Percentiles rank a stretch among this genome's conserved stretches.
Evolutionary conservation across 2,113 vertebrate species (phyloP).

Genomic region (Xiphophorus maculatus): DNA sequence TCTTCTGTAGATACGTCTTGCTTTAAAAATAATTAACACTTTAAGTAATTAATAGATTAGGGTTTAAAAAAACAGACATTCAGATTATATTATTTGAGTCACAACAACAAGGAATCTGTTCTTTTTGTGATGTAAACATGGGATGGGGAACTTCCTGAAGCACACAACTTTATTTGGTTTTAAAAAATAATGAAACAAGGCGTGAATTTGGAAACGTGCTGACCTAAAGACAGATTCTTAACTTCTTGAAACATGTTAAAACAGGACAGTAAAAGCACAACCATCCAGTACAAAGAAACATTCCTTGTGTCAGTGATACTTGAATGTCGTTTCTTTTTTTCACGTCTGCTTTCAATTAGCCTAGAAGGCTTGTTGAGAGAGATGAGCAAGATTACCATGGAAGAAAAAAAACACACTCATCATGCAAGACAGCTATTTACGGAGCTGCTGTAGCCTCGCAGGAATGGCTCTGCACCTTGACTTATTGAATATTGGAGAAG

Average conservation of each 20-base stretch:
- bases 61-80: constrained; percentile 36
- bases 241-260: constrained; percentile 77
- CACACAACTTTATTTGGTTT: constrained; percentile 59
- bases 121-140: constrained; percentile 48
- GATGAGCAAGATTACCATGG: constrained; percentile 64
- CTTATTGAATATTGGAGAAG: constrained; percentile 77
- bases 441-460: constrained; percentile 56
- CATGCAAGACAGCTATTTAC: constrained; percentile 72
- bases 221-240: constrained; percentile 66
- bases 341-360: constrained; percentile 73
- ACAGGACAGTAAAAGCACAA: constrained; percentile 65
- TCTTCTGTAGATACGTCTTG: background rate
- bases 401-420: constrained; percentile 58
- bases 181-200: constrained; percentile 60
- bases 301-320: constrained; percentile 74
- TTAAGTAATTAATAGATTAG: background rate
- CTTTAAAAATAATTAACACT: constrained; percentile 4
- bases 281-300: constrained; percentile 71
- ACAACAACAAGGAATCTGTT: constrained; percentile 27
- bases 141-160: constrained; percentile 34
- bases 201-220: constrained; percentile 56
- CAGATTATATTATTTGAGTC: constrained; percentile 32
- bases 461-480: constrained; percentile 75
- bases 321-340: constrained; percentile 56
- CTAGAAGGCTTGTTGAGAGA: constrained; percentile 77